These are phyloP conservation scores for Minunthozetes semirufus DNA, from an alignment of 2,888 invertebrate species.

Conservation along the genomic window DNA sequence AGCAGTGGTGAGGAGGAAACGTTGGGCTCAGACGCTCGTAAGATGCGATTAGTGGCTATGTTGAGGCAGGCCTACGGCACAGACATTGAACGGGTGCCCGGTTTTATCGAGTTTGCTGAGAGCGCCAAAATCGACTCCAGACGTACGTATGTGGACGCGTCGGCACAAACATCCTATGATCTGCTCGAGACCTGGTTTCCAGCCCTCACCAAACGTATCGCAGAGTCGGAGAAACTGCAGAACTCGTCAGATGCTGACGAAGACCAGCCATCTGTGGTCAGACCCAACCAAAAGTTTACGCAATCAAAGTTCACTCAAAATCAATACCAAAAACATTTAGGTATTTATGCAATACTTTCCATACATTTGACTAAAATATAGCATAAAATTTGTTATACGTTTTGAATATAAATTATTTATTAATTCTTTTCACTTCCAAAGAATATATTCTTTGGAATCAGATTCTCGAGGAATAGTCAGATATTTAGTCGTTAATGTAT, in stretches of 20 bases:
- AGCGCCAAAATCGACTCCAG: slow-evolving; percentile 5
- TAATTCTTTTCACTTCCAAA: no score
- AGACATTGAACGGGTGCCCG: slow-evolving; percentile 38
- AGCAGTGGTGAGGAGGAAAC: slow-evolving; percentile 40
- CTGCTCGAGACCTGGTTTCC: slow-evolving; percentile 42
- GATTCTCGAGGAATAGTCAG: no score
- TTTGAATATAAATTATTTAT: background rate
- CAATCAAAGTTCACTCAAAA: slow-evolving; percentile 4
- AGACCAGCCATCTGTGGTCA: background rate
- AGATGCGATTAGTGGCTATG: slow-evolving; percentile 38
- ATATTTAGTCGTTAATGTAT: no score
- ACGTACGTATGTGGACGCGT: slow-evolving; percentile 36
- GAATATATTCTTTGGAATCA: no score
- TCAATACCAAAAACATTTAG: slow-evolving; percentile 12
- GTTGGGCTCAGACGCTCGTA: slow-evolving; percentile 14
- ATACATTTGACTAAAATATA: background rate
- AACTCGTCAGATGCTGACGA: background rate
- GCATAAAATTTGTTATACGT: background rate
- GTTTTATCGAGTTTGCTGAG: slow-evolving; percentile 33
- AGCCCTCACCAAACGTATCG: slow-evolving; percentile 36
- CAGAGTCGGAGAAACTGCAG: background rate
- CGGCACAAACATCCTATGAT: slow-evolving; percentile 42
- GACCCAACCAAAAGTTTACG: background rate
- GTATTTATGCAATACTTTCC: background rate
- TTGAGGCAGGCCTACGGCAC: slow-evolving; percentile 39